Percentiles rank a stretch among this genome's conserved stretches.
phyloP scores from a whole-genome alignment of 1,140 invertebrate genomes.

The Himalopsyche phryganea region DNA sequence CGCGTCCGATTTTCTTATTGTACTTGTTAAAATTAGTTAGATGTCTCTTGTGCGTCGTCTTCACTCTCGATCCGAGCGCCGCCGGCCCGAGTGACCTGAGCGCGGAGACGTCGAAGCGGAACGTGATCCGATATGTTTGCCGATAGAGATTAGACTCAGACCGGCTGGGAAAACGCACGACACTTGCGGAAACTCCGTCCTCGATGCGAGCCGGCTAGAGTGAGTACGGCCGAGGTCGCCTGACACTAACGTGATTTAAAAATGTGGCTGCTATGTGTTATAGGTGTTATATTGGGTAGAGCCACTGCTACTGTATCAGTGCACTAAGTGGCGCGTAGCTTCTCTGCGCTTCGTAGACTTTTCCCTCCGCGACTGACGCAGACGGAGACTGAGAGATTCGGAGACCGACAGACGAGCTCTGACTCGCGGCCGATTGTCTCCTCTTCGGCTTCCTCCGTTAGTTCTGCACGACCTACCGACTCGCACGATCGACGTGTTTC shows the following conservation, averaged over 20 bases:
- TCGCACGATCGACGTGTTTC: slow-evolving; percentile 26
- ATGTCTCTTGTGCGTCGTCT: too few relatives aligned
- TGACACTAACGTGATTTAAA: slow-evolving; percentile 8
- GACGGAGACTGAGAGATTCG: slow-evolving; percentile 7
- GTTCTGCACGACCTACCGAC: slow-evolving; percentile 16
- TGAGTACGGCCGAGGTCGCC: too few relatives aligned
- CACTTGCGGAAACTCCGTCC: too few relatives aligned
- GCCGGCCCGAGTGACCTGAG: too few relatives aligned
- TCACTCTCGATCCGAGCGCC: too few relatives aligned
- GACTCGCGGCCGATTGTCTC: slow-evolving; percentile 10
- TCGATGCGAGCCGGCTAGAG: too few relatives aligned
- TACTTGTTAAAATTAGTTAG: too few relatives aligned
- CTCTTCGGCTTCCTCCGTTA: slow-evolving; percentile 26
- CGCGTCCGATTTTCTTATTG: too few relatives aligned
- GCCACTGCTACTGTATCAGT: slow-evolving; percentile 31
- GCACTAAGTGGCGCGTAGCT: slow-evolving; percentile 31
- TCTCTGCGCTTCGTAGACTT: slow-evolving; percentile 31
- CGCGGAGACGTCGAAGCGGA: too few relatives aligned
- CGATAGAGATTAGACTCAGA: too few relatives aligned
- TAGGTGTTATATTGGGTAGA: slow-evolving; percentile 33
- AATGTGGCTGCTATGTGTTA: slow-evolving; percentile 34
- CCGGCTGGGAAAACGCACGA: too few relatives aligned
- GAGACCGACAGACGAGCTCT: neutral
- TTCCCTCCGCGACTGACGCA: slow-evolving; percentile 20
- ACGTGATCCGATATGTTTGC: too few relatives aligned